Percentiles rank a stretch among this genome's conserved stretches.
Evolutionary conservation across 2,888 invertebrate species (phyloP).

Genomic region (Arctia plantaginis): DNA sequence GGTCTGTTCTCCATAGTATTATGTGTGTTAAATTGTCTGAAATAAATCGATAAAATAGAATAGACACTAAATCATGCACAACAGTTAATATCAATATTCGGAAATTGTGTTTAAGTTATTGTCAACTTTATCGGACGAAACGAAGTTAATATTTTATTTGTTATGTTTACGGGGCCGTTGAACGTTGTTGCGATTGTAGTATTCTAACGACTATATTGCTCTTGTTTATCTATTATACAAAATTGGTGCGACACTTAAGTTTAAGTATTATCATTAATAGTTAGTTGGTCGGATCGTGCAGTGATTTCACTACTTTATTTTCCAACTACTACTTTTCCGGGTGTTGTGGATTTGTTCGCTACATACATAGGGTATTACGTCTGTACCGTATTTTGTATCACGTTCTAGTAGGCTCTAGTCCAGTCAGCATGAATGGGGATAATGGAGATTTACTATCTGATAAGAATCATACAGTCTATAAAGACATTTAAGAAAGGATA

Average conservation of each 20-base stretch:
- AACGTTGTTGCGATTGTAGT: slow-evolving; percentile 15
- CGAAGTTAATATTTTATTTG: slow-evolving; percentile 16
- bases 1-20: not conserved
- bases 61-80: not conserved
- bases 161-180: slow-evolving; percentile 20
- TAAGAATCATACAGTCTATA: too few species aligned
- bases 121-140: slow-evolving; percentile 12
- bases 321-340: not conserved
- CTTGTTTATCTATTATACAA: slow-evolving; percentile 17
- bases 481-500: too few species aligned
- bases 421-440: too few species aligned
- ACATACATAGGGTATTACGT: not conserved
- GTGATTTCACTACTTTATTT: not conserved
- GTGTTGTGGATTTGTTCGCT: not conserved
- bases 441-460: too few species aligned
- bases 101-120: not conserved
- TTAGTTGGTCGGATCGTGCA: not conserved
- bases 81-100: not conserved
- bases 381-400: not conserved
- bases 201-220: slow-evolving; percentile 14
- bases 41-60: not conserved
- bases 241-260: slow-evolving; percentile 1
- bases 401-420: not conserved
- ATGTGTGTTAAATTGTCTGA: not conserved
- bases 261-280: not conserved